Evolutionary conservation across 2,888 invertebrate species (phyloP).

Genomic region (Yponomeuta plumbellus): DNA sequence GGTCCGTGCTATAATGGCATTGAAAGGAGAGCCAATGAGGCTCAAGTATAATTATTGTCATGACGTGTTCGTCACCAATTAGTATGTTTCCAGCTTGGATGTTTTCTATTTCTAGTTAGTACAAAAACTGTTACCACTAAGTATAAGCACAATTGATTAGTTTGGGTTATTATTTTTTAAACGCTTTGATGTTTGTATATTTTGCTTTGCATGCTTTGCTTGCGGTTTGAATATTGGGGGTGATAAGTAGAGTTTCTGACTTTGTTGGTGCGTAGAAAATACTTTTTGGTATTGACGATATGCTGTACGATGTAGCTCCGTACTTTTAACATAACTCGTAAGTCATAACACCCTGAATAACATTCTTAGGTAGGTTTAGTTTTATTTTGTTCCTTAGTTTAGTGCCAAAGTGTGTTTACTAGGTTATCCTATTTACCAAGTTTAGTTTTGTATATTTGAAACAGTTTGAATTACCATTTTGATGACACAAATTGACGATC

Average conservation of each 20-base stretch:
- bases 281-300: no score
- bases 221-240: slow-evolving; percentile 25
- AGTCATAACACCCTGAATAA: no score
- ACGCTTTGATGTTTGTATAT: slow-evolving; percentile 33
- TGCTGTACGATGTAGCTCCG: no score
- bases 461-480: slow-evolving; percentile 57
- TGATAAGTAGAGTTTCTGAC: no score
- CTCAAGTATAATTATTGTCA: background rate
- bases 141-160: slow-evolving; percentile 29
- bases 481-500: slow-evolving; percentile 36
- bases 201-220: slow-evolving; percentile 32
- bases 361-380: no score
- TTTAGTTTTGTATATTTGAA: slow-evolving; percentile 35
- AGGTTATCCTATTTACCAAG: background rate
- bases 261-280: no score
- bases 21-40: background rate
- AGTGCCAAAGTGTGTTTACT: slow-evolving; percentile 26
- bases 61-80: background rate
- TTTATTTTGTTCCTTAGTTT: slow-evolving; percentile 21
- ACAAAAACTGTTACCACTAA: slow-evolving; percentile 23
- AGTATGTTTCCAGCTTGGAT: background rate
- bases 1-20: no score
- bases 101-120: background rate
- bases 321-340: no score
- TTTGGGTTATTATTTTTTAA: background rate